phyloP scores from a whole-genome alignment of 2,113 vertebrate genomes.

The Illadopsis cleaveri region DNA sequence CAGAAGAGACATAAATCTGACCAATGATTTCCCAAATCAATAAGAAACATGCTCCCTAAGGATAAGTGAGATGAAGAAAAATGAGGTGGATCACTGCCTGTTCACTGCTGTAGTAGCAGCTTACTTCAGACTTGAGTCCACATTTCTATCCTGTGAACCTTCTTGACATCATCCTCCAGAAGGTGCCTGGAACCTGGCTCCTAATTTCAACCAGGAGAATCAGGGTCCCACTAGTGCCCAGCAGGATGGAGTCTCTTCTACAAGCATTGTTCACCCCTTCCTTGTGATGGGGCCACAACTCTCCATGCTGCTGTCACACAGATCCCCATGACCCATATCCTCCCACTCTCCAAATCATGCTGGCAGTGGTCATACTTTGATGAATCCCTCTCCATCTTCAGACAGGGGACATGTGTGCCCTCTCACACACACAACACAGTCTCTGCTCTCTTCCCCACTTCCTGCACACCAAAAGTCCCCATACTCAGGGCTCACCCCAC shows the following conservation, averaged over 20 bases:
- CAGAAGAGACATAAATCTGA: not conserved
- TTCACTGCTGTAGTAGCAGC: not conserved
- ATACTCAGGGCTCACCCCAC: not conserved
- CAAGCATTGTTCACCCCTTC: not conserved
- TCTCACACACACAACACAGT: fast-evolving
- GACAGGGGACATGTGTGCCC: fast-evolving
- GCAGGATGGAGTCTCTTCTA: not conserved
- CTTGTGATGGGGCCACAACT: not conserved
- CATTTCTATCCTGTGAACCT: not conserved
- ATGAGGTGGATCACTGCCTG: not conserved
- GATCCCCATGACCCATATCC: not conserved
- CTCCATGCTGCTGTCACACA: not conserved
- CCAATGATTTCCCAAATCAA: not conserved
- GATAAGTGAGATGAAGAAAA: not conserved
- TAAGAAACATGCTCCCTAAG: not conserved
- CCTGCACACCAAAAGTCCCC: fast-evolving
- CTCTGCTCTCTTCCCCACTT: fast-evolving
- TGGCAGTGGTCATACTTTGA: not conserved
- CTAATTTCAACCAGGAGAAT: not conserved
- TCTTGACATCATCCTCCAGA: not conserved
- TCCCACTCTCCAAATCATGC: not conserved
- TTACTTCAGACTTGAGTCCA: not conserved
- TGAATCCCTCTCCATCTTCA: not conserved
- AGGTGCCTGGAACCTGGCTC: not conserved
- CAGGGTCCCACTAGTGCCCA: fast-evolving